phyloP scores from a whole-genome alignment of 1,140 invertebrate species.

The Bombus picipes region DNA sequence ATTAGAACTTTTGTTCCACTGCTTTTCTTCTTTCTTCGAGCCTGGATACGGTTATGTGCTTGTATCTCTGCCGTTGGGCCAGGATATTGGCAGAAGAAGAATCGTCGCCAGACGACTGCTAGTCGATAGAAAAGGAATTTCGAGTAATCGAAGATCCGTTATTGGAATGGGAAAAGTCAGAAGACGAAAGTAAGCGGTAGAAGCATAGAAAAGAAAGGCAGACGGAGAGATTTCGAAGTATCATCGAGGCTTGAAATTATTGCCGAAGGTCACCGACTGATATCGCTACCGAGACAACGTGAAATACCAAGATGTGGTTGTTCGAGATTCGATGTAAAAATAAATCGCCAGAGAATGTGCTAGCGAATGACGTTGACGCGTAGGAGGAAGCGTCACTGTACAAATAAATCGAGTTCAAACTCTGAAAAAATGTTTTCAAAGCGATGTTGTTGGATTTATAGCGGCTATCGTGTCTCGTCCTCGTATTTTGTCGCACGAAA shows the following conservation, averaged over 20 bases:
- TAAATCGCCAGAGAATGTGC: not conserved
- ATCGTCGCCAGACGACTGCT: not conserved
- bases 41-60: not conserved
- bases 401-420: not conserved
- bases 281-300: not conserved
- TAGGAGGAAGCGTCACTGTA: not conserved
- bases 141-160: not conserved
- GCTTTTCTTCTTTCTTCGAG: not conserved
- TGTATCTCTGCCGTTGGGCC: not conserved
- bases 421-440: not conserved
- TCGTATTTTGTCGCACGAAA: not conserved
- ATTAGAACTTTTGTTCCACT: not conserved
- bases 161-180: not conserved
- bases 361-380: no score
- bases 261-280: not conserved
- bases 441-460: not conserved
- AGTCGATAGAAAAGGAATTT: constrained; percentile 25
- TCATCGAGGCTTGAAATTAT: not conserved
- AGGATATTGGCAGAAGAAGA: not conserved
- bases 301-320: not conserved
- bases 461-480: no score
- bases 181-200: no score
- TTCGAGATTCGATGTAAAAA: not conserved
- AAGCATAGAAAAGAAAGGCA: not conserved
- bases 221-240: not conserved